Evolutionary conservation across 2,797 vertebrate species (phyloP).

Genomic region (Distichodus sexfasciatus): DNA sequence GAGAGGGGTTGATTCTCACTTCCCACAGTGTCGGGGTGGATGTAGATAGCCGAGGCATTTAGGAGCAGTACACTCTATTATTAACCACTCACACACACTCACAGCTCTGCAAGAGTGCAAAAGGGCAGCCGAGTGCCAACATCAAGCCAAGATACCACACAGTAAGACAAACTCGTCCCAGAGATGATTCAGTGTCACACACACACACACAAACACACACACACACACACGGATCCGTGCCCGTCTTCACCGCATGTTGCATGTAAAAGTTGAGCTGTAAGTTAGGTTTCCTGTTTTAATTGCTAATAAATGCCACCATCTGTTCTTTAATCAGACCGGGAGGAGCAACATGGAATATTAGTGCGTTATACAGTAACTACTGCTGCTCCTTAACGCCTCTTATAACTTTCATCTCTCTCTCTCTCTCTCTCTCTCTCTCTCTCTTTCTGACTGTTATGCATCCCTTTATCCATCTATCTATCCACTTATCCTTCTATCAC

Average conservation of each 20-base stretch:
- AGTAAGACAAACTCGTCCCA: background rate
- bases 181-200: background rate
- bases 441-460: no score
- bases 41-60: slow-evolving; percentile 37
- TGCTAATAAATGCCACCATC: background rate
- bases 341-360: background rate
- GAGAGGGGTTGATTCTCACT: slow-evolving; percentile 27
- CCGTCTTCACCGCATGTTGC: no score
- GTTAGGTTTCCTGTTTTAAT: background rate
- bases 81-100: slow-evolving; percentile 24
- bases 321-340: background rate
- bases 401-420: no score
- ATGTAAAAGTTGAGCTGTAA: background rate
- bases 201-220: background rate
- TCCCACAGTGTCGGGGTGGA: slow-evolving; percentile 21
- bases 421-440: no score
- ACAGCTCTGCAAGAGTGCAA: slow-evolving; percentile 29
- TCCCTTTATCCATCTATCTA: no score
- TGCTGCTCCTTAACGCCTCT: no score
- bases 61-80: slow-evolving; percentile 47
- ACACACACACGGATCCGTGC: background rate
- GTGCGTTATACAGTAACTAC: no score
- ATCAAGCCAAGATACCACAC: slow-evolving; percentile 1
- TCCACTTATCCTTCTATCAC: no score
- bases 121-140: slow-evolving; percentile 17